Base-by-base conservation (phyloP, 1,140 invertebrate species). In the Atta cephalotes region DNA sequence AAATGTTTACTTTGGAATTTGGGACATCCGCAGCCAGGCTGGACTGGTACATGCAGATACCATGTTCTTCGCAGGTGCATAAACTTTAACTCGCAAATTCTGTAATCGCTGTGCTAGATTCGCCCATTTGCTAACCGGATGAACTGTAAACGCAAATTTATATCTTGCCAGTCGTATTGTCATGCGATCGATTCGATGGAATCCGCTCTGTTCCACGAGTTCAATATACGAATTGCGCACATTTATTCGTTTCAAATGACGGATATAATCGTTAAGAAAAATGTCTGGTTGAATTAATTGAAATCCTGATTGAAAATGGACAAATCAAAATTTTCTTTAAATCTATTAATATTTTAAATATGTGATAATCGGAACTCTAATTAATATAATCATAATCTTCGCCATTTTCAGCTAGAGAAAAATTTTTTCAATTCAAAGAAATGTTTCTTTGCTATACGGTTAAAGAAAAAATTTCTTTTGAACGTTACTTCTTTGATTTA, bases 1-100 rank as follows among this genome's bases (percentile, higher is more conserved):
- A 90, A 84, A 74, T 82, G 39, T 90, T 90, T 90, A 45, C 31
- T 3, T 72, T 78, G 14, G 77, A 89, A 90, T 90, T 90, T 90
- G 81, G 88, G 58, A 18, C 51, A 35, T 18, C 49, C 21, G 58
- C 39, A 70, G 77, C 51, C 60, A 45, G 31, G 78, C 35, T 60
- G 53, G 18, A 65, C 12, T 74, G 53, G 72, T 35, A 62, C 71
- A 60, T 66, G 76, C 82, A 77, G 65, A 86, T 86, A 86, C 71
- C 66, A 14, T 49, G 76, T 25, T 56, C 56, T 60, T 77, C 77
- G 51, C 71, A 86, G 84, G 84, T 82, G 58, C 72, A 87, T 78
- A 78, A 90, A 87, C 66, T 90, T 87, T n/a, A 70, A 66, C 35
- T 62, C 28, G 87, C 71, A 87, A 90, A 90, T 78, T 74, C 80